Evolutionary conservation across 2,888 invertebrate species (phyloP), one percentile per base, ranked within the genome.

Genomic region (Brachylomia viminalis): DNA sequence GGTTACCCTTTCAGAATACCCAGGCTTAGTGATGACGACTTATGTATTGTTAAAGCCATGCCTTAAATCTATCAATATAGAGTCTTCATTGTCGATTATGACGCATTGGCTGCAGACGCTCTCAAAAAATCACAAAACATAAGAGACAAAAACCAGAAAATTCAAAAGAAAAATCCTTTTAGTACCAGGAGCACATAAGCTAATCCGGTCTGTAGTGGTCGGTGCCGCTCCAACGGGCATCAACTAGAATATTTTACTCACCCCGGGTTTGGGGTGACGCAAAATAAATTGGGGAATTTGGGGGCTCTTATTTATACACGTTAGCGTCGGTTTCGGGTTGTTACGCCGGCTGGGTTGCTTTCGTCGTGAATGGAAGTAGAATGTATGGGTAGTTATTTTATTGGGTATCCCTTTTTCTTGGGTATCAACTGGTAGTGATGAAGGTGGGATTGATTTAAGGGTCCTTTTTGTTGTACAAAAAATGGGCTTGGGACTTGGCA

Each of bases 271-370:
- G 70, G 84, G 85, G 83, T 80, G 87, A 84, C 86, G 88, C 78
- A 86, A 87, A 87, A 87, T 86, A 87, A 87, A 87, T 87, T 87
- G 86, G 84, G 84, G 88, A 81, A 86, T 87, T 77, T 68, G 78
- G 82, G 79, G 79, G 72, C 77, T 82, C 83, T 86, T 87, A 87
- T 87, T 87, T 87, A 84, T 84, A 87, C 78, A 86, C 86, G 88
- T 87, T 86, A 87, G 87, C 78, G 85, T 82, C 83, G 83, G 85
- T 70, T 71, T 75, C 75, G 85, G 85, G 69, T 67, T 67, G 84
- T 83, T 83, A 71, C 83, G 85, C 82, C 73, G 68, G 72, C 77
- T 72, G 73, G 82, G 71, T 85, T 77, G 67, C 82, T 74, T 85
- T 82, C 85, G 64, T 76, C 70, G 82, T 81, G 82, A 76, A 81